Conservation (phyloP, 2,888 invertebrate genomes). For the Bimastos eiseni region DNA sequence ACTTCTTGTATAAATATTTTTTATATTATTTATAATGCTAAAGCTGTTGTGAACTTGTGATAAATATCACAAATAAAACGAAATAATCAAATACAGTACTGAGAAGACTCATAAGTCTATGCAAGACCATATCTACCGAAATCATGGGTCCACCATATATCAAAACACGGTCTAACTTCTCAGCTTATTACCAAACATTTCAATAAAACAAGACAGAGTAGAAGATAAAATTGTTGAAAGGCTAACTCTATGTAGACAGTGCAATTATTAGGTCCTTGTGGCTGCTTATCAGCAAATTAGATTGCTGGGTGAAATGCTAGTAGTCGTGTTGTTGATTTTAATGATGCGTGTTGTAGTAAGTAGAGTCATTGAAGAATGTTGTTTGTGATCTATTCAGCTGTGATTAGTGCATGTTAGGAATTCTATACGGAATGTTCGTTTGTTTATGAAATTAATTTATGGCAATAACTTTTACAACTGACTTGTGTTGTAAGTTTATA, state of each 20-base stretch:
- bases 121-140: neutral
- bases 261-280: neutral
- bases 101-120: neutral
- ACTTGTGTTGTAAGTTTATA: neutral
- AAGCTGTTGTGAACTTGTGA: neutral
- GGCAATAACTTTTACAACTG: neutral
- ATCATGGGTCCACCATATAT: neutral
- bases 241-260: neutral
- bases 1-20: neutral
- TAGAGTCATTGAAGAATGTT: neutral
- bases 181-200: constrained; percentile 2
- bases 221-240: neutral
- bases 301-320: neutral
- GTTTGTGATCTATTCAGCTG: constrained; percentile 7
- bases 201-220: neutral
- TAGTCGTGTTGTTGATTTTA: neutral
- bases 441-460: neutral
- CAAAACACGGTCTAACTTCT: neutral
- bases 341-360: neutral
- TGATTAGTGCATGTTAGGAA: constrained; percentile 6
- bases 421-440: neutral
- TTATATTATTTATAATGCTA: neutral
- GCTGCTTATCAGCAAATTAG: neutral
- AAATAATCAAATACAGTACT: neutral
- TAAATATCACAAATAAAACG: neutral